These are phyloP conservation scores for Scaptomyza cyrtandrae DNA, from an alignment of 2,888 invertebrate species.

Conservation along the genomic window DNA sequence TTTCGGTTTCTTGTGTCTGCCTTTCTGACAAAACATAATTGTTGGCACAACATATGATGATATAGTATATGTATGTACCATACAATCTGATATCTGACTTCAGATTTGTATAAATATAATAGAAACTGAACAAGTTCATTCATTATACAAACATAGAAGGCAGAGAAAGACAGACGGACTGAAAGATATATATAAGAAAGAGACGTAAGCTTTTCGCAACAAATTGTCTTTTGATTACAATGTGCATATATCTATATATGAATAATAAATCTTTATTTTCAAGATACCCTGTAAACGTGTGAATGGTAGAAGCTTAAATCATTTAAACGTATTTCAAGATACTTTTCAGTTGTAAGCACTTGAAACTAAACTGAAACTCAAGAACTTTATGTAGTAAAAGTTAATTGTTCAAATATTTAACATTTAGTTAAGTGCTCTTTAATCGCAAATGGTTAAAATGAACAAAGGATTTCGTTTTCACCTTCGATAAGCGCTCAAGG, in stretches of 20 bases:
- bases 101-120: constrained; percentile 10
- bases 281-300: constrained; percentile 11
- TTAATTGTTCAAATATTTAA: too few relatives aligned
- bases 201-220: constrained; percentile 14
- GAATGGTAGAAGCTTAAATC: too few relatives aligned
- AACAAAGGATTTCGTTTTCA: too few relatives aligned
- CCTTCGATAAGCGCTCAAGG: too few relatives aligned
- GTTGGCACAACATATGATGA: constrained; percentile 33
- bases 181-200: too few relatives aligned
- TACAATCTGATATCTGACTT: constrained; percentile 11
- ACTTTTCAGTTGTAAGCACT: too few relatives aligned
- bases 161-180: constrained; percentile 1
- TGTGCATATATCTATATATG: neutral
- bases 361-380: too few relatives aligned
- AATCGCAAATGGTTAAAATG: too few relatives aligned
- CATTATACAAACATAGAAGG: constrained; percentile 4
- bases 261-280: constrained; percentile 16
- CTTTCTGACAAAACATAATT: constrained; percentile 28
- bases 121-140: neutral
- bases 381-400: too few relatives aligned
- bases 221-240: constrained; percentile 36
- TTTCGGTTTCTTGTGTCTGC: too few relatives aligned
- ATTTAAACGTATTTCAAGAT: too few relatives aligned
- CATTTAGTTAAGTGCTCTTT: too few relatives aligned
- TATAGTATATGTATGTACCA: neutral